Evolutionary conservation across 2,888 invertebrate genomes (phyloP), one percentile per base, ranked within the genome.

Genomic region (Lycocerus yunnanus): DNA sequence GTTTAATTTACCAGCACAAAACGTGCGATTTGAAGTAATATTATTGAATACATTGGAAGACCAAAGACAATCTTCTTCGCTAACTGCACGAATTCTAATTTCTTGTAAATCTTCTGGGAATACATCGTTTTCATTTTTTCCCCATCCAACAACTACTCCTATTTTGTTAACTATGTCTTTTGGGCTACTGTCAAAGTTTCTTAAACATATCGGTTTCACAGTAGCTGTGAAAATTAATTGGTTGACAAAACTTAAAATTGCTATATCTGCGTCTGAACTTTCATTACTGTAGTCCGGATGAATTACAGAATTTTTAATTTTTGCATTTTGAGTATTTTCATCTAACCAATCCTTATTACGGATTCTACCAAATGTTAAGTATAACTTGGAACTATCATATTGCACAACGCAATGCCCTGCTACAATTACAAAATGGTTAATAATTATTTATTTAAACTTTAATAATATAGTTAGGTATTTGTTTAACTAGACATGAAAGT

Each of bases 141-240:
- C 91, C 91, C 91, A 91, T 9, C 91, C 91, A 0, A 90, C 88
- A 4, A 91, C 89, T 86, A 86, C 85, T 11, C 89, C 90, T 8
- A 76, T 81, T 69, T 85, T 84, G 0, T 81, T 81, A 2, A 81
- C 69, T 1, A 82, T 71, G 4, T 43, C 5, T 10, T 82, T 85
- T 10, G 90, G 84, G 1, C 87, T 86, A 0, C 83, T 80, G 68
- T 86, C 83, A 15, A 89, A 89, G 0, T 88, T 88, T 91, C 91
- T 92, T 13, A 92, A 85, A 79, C 92, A 92, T 13, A 91, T 89
- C 0, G 92, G 91, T 20, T 89, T 85, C 61, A 92, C 90, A 82
- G 88, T 89, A 74, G 88, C 88, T 0, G 89, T 88, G 82, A 89
- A 90, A 9, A 86, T 84, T 0, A 89, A 88, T 0, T 87, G 82